Conservation (phyloP, 2,888 invertebrate genomes). For the Drosophila tripunctata region DNA sequence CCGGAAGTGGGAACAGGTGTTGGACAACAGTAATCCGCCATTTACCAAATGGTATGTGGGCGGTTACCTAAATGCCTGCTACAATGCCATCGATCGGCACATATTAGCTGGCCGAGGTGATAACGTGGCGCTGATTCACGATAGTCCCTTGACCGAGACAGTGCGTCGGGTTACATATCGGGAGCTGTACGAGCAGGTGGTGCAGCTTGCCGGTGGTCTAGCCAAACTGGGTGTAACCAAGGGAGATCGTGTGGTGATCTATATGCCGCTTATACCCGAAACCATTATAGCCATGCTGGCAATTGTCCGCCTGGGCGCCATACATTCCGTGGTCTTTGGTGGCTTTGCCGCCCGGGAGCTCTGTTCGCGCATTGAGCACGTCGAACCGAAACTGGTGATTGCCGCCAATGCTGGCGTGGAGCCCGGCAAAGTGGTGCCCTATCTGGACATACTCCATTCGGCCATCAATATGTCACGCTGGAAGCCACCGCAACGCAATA, state of each 20-base stretch:
- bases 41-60: constrained; percentile 96
- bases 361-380: constrained; percentile 93
- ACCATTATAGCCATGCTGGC: constrained; percentile 95
- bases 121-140: constrained; percentile 93
- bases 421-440: constrained; percentile 90
- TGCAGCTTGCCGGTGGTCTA: constrained; percentile 91
- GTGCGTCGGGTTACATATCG: constrained; percentile 91
- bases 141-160: constrained; percentile 93
- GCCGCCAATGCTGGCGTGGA: constrained; percentile 96
- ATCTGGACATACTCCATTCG: constrained; percentile 83
- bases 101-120: constrained; percentile 91
- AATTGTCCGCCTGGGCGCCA: constrained; percentile 93
- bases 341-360: constrained; percentile 96
- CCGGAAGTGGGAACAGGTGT: constrained; percentile 92
- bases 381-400: constrained; percentile 94
- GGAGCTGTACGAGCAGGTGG: constrained; percentile 89
- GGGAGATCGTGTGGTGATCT: constrained; percentile 95
- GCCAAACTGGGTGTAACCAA: constrained; percentile 90
- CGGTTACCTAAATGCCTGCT: constrained; percentile 95
- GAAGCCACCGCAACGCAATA: constrained; percentile 89
- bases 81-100: constrained; percentile 96
- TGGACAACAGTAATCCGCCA: constrained; percentile 93
- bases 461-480: constrained; percentile 90
- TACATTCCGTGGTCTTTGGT: constrained; percentile 98
- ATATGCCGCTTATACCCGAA: constrained; percentile 97